Conservation (phyloP, 2,797 vertebrate genomes). For the Microhierax caerulescens region DNA sequence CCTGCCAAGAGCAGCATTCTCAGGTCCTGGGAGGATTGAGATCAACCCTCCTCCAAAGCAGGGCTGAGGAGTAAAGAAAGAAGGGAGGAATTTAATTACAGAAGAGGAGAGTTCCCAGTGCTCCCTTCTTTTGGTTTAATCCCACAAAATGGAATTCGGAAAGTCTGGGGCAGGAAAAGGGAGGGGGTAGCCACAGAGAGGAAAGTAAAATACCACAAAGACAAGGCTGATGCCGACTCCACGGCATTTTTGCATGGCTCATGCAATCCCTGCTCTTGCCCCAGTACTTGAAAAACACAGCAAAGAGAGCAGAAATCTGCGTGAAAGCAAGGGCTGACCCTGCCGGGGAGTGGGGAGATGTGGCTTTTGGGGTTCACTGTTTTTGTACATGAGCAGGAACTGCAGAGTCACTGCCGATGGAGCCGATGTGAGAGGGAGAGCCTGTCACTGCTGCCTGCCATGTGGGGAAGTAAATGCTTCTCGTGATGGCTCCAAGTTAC, state of each 20-base stretch:
- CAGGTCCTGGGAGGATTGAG: background rate
- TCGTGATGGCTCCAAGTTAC: background rate
- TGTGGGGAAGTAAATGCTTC: background rate
- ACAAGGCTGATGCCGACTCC: background rate
- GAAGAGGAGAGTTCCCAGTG: background rate
- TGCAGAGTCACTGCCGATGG: background rate
- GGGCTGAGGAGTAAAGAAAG: background rate
- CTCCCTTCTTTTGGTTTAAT: background rate
- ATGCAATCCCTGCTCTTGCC: background rate
- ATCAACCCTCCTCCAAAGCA: background rate
- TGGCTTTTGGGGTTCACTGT: fast-evolving
- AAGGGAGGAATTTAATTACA: background rate
- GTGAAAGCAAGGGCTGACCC: background rate
- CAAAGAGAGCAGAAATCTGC: background rate
- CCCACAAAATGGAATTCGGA: background rate
- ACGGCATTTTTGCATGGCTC: background rate
- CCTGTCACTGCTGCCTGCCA: background rate
- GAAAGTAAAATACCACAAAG: background rate
- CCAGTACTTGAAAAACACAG: background rate
- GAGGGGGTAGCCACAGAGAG: background rate
- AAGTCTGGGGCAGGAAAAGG: background rate
- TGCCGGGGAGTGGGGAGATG: background rate
- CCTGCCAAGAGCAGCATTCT: background rate
- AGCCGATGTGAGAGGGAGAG: background rate
- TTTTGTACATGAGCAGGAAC: background rate